Conservation (phyloP, 2,797 vertebrate species). For the Aeoliscus strigatus region DNA sequence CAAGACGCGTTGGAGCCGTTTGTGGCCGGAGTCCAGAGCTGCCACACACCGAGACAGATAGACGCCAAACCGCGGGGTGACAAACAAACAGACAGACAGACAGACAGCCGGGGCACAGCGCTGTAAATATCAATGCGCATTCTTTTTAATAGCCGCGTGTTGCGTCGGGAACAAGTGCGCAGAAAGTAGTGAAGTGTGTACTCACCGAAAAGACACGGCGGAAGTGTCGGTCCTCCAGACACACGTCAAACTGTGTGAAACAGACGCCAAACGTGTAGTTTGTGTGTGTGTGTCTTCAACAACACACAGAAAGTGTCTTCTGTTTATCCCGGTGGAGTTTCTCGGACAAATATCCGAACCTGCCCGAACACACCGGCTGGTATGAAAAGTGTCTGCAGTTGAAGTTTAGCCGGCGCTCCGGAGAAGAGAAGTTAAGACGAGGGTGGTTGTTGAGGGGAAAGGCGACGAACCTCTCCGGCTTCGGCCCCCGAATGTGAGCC, state of each 20-base stretch:
- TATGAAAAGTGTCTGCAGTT: not conserved
- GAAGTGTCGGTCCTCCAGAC: constrained; percentile 23
- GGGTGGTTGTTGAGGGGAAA: not conserved
- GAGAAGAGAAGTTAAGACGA: not conserved
- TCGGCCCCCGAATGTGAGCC: constrained; percentile 14
- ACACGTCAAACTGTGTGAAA: constrained; percentile 20
- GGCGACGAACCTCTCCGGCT: not conserved
- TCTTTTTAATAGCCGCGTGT: constrained; percentile 35
- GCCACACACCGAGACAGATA: constrained; percentile 62
- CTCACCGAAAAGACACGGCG: constrained; percentile 66
- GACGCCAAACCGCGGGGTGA: constrained; percentile 65
- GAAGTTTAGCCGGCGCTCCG: not conserved
- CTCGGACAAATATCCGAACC: no score
- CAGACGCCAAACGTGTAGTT: no score
- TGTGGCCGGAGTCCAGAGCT: constrained; percentile 57
- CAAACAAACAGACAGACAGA: constrained; percentile 21
- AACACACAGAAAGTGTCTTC: constrained; percentile 29
- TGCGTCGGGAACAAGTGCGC: constrained; percentile 12
- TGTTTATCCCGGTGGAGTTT: no score
- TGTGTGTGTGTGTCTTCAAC: constrained; percentile 38
- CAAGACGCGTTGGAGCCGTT: constrained; percentile 30
- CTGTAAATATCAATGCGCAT: constrained; percentile 19
- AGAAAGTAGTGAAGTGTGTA: constrained; percentile 9
- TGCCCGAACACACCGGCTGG: no score
- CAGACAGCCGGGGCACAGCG: constrained; percentile 13